Evolutionary conservation across 1,140 invertebrate species (phyloP), one percentile per base, ranked within the genome.

Genomic region (Macrosteles quadrilineatus): DNA sequence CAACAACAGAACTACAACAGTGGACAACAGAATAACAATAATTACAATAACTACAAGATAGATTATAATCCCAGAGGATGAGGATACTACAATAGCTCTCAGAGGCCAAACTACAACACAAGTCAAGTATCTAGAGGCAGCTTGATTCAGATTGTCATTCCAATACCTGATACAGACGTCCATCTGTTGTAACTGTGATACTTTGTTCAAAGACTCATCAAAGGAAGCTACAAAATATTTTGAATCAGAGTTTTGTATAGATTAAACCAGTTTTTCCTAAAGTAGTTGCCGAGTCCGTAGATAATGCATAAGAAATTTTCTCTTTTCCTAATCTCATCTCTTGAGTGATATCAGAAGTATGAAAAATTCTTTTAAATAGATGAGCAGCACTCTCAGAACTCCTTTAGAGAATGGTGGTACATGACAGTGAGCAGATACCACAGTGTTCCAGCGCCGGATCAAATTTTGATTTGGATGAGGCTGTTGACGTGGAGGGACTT

Each of bases 121-220:
- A n/a, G n/a, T n/a, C n/a, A n/a, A n/a, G n/a, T n/a, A n/a, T 14
- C 72, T 23, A 43, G 70, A 72, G n/a, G 63, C 57, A 1, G 73
- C 72, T 71, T 72, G 45, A 17, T 72, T 69, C 17, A 40, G 62
- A 0, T 70, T n/a, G 6, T 45, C 25, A 67, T 74, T 43, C 75
- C 73, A 76, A 30, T 68, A 75, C 29, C 73, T 45, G 11, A 74
- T 64, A 55, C 66, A 73, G 0, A 76, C 63, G 55, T 76, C 75
- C 70, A 76, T 72, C 19, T 73, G 71, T 47, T 75, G 72, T 71
- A 67, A 69, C 69, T 75, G 74, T 0, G 67, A 71, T 4, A 73
- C 23, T 67, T 73, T 73, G 47, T 73, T 75, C 30, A 68, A 68
- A 1, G 53, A 72, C 53, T 73, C 70, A 68, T 71, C 74, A 53